These are phyloP conservation scores for Nibea albiflora DNA, from an alignment of 2,113 vertebrate genomes.

Conservation along the genomic window DNA sequence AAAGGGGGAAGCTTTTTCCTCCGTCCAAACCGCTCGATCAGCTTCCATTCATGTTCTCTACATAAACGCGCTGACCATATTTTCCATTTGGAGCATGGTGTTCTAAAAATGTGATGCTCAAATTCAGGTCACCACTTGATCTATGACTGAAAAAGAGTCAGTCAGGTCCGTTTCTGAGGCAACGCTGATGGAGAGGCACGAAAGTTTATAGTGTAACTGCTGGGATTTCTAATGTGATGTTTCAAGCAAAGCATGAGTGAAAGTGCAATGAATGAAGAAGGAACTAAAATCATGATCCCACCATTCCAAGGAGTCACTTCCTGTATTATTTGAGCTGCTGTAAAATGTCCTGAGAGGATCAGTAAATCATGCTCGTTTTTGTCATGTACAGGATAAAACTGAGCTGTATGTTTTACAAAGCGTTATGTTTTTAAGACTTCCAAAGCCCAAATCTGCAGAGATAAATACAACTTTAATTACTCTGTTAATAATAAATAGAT, in stretches of 20 bases:
- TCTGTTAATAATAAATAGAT: slow-evolving; percentile 44
- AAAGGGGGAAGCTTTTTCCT: slow-evolving; percentile 1
- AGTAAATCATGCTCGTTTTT: not conserved
- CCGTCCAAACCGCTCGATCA: slow-evolving; percentile 4
- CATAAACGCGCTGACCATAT: slow-evolving; percentile 32
- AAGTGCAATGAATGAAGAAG: not conserved
- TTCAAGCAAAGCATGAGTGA: not conserved
- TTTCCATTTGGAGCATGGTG: slow-evolving; percentile 49
- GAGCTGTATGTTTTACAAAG: not conserved
- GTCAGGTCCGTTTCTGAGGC: slow-evolving; percentile 47
- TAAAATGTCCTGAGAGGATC: not conserved
- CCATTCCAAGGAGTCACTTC: not conserved
- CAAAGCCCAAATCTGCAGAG: not conserved
- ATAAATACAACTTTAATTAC: slow-evolving; percentile 45
- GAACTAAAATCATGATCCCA: not conserved
- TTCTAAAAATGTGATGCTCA: slow-evolving; percentile 56
- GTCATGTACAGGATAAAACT: not conserved
- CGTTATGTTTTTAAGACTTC: not conserved
- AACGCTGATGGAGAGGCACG: slow-evolving; percentile 2
- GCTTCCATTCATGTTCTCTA: slow-evolving; percentile 29
- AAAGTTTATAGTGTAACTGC: not conserved
- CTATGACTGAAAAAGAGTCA: slow-evolving; percentile 27
- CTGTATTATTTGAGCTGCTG: not conserved
- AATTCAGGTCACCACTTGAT: slow-evolving; percentile 60
- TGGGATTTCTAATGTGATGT: not conserved